Base-by-base conservation (phyloP, 2,888 invertebrate species). In the Eremobia ochroleuca region DNA sequence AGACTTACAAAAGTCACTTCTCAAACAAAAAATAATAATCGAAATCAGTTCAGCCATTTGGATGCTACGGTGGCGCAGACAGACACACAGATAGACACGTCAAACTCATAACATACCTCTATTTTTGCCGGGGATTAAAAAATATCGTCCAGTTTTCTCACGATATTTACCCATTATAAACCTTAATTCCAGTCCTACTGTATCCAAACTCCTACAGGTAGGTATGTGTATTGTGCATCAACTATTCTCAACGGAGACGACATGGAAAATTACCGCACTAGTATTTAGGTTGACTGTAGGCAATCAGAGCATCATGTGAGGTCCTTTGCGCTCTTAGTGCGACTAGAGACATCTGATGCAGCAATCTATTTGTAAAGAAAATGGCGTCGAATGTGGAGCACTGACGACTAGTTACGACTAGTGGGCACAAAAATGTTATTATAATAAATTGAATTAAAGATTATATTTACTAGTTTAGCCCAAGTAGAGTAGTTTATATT, bases 201-300 rank as follows among this genome's bases (percentile, higher is more conserved):
- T 11, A 31, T 9, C 25, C 15, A 52, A 67, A 67, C 21, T 28
- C 13, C 8, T 21, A 28, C 8, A 25, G 25, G 21, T 66, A 5
- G 6, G 28, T 65, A 28, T 21, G 3, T 66, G 3, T 25, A 25
- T 5, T 25, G 11, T 34, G n/a, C n/a, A 34, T 59, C 15, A 9
- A 34, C 5, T 25, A 52, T 6, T 52, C 6, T 40, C 11, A 74
- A 28, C 5, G 28, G 13, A 43, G 18, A 28, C 5, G 8, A 9
- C 43, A n/a, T 2, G n/a, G 1, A 21, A 21, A 37, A 46, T 68
- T 58, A 46, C 37, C 37, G 37, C 70, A 15, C 18, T 68, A 52
- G 43, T 69, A 52, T 73, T 55, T 55, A 77, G 4, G 43, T 72
- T 72, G 58, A 70, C 31, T 59, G 43, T 43, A 52, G 25, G 28